phyloP scores from a whole-genome alignment of 2,888 invertebrate genomes.

The Lycocerus yunnanus region DNA sequence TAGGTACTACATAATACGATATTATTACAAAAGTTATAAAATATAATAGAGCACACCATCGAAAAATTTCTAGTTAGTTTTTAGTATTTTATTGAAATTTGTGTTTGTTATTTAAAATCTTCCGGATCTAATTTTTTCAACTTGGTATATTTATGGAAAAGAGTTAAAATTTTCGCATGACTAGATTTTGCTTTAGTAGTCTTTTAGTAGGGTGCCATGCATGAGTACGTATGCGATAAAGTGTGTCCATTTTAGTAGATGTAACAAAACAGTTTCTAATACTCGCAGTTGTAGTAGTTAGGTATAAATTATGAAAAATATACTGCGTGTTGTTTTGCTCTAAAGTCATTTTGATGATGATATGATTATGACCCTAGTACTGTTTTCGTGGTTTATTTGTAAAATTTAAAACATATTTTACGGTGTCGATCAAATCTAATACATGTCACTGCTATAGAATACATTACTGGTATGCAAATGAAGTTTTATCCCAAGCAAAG shows the following conservation, averaged over 20 bases:
- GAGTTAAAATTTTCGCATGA: not conserved
- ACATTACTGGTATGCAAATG: constrained; percentile 30
- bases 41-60: no score
- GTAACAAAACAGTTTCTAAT: not conserved
- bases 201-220: not conserved
- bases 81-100: not conserved
- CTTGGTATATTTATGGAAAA: not conserved
- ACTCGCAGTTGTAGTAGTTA: no score
- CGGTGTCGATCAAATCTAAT: constrained; percentile 20
- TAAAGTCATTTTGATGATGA: not conserved
- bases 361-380: not conserved
- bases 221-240: not conserved
- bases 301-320: not conserved
- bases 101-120: not conserved
- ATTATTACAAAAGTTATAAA: no score
- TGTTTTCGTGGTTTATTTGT: constrained; percentile 12
- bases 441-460: constrained; percentile 28
- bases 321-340: not conserved
- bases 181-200: not conserved
- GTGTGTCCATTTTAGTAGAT: not conserved
- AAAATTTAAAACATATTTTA: constrained; percentile 24
- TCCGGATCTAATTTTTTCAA: not conserved
- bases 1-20: no score
- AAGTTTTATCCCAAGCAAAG: constrained; percentile 30
- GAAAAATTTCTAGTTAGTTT: no score